Base-by-base conservation (phyloP, 2,888 invertebrate species). In the Lomographa bimaculata region DNA sequence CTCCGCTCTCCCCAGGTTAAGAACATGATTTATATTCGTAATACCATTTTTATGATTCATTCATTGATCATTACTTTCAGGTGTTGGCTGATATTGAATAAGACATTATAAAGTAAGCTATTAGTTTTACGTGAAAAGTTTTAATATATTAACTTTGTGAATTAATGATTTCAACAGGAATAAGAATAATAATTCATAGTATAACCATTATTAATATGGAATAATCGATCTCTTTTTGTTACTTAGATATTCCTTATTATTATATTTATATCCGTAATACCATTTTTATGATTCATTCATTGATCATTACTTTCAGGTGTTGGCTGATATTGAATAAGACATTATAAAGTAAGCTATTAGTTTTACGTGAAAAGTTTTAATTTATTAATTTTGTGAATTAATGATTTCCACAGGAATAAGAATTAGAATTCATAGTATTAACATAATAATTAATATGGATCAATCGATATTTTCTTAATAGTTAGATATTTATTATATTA, bases 231-330 rank as follows among this genome's bases (percentile, higher is more conserved):
- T n/a, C n/a, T n/a, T n/a, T n/a, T n/a, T n/a, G n/a, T n/a, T n/a
- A n/a, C n/a, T n/a, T n/a, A n/a, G n/a, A n/a, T n/a, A n/a, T n/a
- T n/a, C n/a, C n/a, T n/a, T n/a, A n/a, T n/a, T n/a, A n/a, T n/a
- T n/a, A n/a, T n/a, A 41, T 35, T 41, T 41, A 41, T 30, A 35
- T 17, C 8, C 29, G 41, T 30, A 41, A 41, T 41, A 30, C 26
- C 8, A 26, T 41, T 41, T 41, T 41, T 35, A 41, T 35, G 41
- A 35, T 35, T 41, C 20, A 41, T 35, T 41, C 25, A 25, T 17
- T 17, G 33, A 24, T 26, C 42, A 29, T 47, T 39, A 43, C 33
- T 42, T 21, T 26, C 42, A 47, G 42, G 42, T 43, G 46, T 36
- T 39, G 28, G 39, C 28, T 14, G 12, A 6, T 16, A 41, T 41